Evolutionary conservation across 2,888 invertebrate species (phyloP), one percentile per base, ranked within the genome.

Genomic region (Tetropium fuscum): DNA sequence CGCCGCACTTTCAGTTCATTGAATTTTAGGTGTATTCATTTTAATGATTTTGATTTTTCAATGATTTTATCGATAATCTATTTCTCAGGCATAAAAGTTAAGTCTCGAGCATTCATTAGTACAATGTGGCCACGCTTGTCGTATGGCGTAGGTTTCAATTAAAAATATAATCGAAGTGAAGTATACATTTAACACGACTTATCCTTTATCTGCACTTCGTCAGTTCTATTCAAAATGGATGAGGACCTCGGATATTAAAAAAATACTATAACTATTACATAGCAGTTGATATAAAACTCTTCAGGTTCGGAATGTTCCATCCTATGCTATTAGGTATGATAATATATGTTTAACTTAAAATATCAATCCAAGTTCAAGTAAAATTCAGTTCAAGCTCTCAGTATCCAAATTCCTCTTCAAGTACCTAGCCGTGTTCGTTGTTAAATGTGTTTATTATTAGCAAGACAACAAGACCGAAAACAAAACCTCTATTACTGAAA

Each of bases 1-100:
- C 63, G 65, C 59, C 60, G 60, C 64, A 58, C 60, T 60, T 59
- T 56, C 67, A 61, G 60, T 63, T 68, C 68, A 66, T 44, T 65
- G 69, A 65, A 66, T 71, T 70, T 67, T 58, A 60, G 63, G 61
- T 60, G 58, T 66, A 64, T 66, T 43, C 53, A 36, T 55, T 53
- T 15, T 55, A 47, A 58, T 53, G 59, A 19, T 54, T 60, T 56
- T 66, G 66, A 66, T 68, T 66, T 65, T 67, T 67, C 54, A 40
- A 55, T 56, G 60, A 62, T 64, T 66, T 64, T 60, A 57, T 64
- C 62, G 57, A 53, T 58, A 57, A 58, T 30, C 53, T 59, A 49
- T 53, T 53, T 51, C 62, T 64, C 57, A 55, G 61, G 55, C 55
- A 54, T 47, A 48, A 45, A 64, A 64, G 53, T 60, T 51, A 60